Base-by-base conservation (phyloP, 2,888 invertebrate genomes). In the Caenorhabditis wallacei region DNA sequence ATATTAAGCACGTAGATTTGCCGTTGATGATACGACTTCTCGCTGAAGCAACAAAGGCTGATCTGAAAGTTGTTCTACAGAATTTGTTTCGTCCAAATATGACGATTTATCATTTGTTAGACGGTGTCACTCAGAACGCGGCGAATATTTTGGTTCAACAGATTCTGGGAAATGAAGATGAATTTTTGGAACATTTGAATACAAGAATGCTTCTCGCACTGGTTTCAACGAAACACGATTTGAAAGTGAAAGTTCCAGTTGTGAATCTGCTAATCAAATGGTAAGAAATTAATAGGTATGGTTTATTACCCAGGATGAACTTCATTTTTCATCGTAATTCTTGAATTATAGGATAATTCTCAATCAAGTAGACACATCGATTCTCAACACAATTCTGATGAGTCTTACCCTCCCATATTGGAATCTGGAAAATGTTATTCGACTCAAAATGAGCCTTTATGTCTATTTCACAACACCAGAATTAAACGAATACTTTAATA, bases 241-340 rank as follows among this genome's bases (percentile, higher is more conserved):
- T 57, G 18, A 1, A n/a, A 4, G 11, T 8, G 20, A 70, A 70
- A 48, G 18, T 20, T 0, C 35, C 48, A 7, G 18, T 59, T 11
- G 35, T 70, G 13, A 70, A 57, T 59, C 48, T 71, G 24, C 51
- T 59, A 1, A 30, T 71, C 5, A 46, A 48, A 30, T 43, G 43
- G 43, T 43, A 30, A 30, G 43, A 43, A 11, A 2, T 43, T 43
- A 4, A 43, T 5, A 10, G 13, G 43, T 30, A 30, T 30, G 30
- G 8, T 3, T 30, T 8, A 30, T n/a, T n/a, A n/a, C n/a, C n/a
- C n/a, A n/a, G n/a, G n/a, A n/a, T n/a, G n/a, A n/a, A n/a, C n/a
- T n/a, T n/a, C n/a, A n/a, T 30, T 30, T 30, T 30, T 3, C 3
- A 30, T 30, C 8, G 3, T 30, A 8, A 30, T 30, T 30, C 30